phyloP scores from a whole-genome alignment of 2,888 invertebrate species.

The Tipula unca region DNA sequence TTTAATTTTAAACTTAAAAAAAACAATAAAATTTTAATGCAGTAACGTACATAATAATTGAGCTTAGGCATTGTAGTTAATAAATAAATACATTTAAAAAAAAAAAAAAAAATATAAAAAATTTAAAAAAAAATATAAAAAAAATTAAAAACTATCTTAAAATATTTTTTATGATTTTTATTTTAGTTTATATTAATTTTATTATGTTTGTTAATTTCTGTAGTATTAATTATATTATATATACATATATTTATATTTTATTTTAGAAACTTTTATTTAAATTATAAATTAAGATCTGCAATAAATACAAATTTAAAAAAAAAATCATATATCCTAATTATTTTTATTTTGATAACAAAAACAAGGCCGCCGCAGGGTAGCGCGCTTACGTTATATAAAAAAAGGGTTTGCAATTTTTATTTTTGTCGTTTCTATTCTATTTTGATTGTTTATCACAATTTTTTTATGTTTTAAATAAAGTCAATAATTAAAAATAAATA shows the following conservation, averaged over 20 bases:
- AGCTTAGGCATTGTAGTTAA: conserved; percentile 20
- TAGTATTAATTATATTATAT: not conserved
- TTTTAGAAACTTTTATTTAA: conserved; percentile 1
- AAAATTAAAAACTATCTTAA: not conserved
- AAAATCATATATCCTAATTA: not conserved
- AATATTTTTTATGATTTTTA: not conserved
- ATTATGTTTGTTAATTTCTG: not conserved
- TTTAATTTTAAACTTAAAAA: not conserved
- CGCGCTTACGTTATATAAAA: not conserved
- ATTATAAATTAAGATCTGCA: conserved; percentile 14
- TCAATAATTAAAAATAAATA: not conserved
- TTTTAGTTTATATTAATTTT: not conserved
- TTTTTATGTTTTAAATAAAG: not conserved
- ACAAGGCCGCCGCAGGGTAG: conserved; percentile 8
- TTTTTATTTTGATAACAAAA: not conserved
- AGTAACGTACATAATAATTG: conserved; percentile 19
- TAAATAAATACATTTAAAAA: conserved; percentile 16
- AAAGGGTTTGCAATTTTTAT: conserved; percentile 14
- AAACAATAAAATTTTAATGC: conserved; percentile 15
- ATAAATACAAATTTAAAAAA: not conserved
- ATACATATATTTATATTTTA: conserved; percentile 2
- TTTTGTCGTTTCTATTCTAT: not conserved
- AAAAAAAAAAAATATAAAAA: not conserved
- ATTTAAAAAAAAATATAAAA: not conserved
- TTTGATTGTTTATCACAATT: not conserved